These are phyloP conservation scores for Embidobia sp. DNA, from an alignment of 2,888 invertebrate genomes.

Conservation along the genomic window DNA sequence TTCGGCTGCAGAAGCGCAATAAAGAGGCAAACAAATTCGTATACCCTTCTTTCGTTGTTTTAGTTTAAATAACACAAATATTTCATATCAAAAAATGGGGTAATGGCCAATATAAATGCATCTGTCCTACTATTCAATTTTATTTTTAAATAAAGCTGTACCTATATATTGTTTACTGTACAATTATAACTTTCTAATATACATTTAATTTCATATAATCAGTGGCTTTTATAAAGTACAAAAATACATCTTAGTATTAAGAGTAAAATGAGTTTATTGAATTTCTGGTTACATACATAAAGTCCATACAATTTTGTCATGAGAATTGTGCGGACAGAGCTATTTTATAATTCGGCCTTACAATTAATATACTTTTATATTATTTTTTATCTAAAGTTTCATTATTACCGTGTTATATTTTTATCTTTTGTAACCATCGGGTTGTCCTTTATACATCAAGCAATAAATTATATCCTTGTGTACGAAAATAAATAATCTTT, in stretches of 20 bases:
- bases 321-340: slow-evolving; percentile 39
- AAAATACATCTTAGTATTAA: background rate
- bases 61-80: too few relatives aligned
- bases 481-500: background rate
- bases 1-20: too few relatives aligned
- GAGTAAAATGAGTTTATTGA: slow-evolving; percentile 56
- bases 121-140: too few relatives aligned
- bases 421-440: slow-evolving; percentile 27
- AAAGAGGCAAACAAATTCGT: too few relatives aligned
- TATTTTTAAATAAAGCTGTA: too few relatives aligned
- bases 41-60: too few relatives aligned
- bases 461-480: slow-evolving; percentile 1
- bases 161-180: too few relatives aligned
- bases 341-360: slow-evolving; percentile 48
- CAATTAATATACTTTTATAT: slow-evolving; percentile 32
- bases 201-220: too few relatives aligned
- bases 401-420: slow-evolving; percentile 22
- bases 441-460: slow-evolving; percentile 45
- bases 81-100: too few relatives aligned
- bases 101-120: too few relatives aligned
- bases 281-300: slow-evolving; percentile 46
- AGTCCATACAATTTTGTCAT: slow-evolving; percentile 29
- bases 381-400: slow-evolving; percentile 35
- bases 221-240: too few relatives aligned
- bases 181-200: too few relatives aligned